Base-by-base conservation (phyloP, 2,113 vertebrate species). In the Rhinopomastus cyanomelas region DNA sequence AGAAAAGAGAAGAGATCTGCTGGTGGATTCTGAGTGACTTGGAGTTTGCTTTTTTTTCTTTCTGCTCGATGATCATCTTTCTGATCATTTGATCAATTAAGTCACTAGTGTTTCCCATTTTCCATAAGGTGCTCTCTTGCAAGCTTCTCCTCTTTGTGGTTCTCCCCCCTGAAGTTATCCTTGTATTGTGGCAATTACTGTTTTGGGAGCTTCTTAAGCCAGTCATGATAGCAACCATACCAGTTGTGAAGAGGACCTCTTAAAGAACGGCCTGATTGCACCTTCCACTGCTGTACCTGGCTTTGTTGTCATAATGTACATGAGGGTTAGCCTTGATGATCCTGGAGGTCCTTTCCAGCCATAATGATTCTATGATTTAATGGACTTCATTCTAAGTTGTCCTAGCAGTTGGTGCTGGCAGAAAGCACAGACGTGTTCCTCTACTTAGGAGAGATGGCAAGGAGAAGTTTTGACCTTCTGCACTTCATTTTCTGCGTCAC, bases 401-500 rank as follows among this genome's bases (percentile, higher is more conserved):
- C 44, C 11, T 74, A 27, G 69, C 61, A 51, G 53, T 5, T 94
- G 76, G 48, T 73, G 32, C 55, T 75, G 82, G 51, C 60, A 80
- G 76, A 59, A 64, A 74, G 42, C 2, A 11, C 60, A 49, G 62
- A 34, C 15, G 3, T 18, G 72, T 17, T 12, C 7, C 12, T 75
- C 4, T 64, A 37, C 16, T 80, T 29, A 11, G 34, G 2, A 25
- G 49, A 61, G 39, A 11, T 1, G 32, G 44, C 29, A 67, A 55
- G 48, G 48, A 29, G 25, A 49, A 68, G 16, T 65, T 52, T 17
- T 81, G 44, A 29, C 13, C 19, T 89, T 19, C n/a, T 68, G 51
- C 8, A 3, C 39, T 57, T 65, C 0, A 0, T 60, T 36, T 13
- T 75, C 30, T 23, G 17, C 23, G 1, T 79, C 0, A 1, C n/a